These are phyloP conservation scores for Pseudomugil tenellus DNA, from an alignment of 2,797 vertebrate species.

Conservation along the genomic window DNA sequence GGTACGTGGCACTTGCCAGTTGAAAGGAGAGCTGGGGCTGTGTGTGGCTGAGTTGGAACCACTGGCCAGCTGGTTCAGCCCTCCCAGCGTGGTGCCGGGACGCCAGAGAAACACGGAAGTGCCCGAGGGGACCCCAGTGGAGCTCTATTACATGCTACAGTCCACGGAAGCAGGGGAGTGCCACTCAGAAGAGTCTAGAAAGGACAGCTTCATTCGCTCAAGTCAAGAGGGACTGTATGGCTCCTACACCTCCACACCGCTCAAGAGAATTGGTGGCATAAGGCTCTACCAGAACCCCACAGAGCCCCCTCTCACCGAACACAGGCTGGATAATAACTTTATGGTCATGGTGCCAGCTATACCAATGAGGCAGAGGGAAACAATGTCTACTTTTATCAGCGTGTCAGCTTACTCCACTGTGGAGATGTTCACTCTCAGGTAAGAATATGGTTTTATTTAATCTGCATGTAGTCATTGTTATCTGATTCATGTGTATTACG, in stretches of 20 bases:
- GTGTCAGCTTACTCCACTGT: conserved; percentile 86
- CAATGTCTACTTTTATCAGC: conserved; percentile 86
- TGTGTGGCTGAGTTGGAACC: conserved; percentile 87
- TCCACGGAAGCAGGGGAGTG: conserved; percentile 78
- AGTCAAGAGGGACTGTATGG: conserved; percentile 86
- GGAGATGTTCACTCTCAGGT: conserved; percentile 95
- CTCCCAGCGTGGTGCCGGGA: conserved; percentile 83
- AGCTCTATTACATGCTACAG: conserved; percentile 86
- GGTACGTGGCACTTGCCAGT: conserved; percentile 83
- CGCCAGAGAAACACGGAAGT: conserved; percentile 79
- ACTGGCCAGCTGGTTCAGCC: conserved; percentile 84
- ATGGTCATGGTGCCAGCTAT: conserved; percentile 88
- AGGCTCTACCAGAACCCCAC: conserved; percentile 83
- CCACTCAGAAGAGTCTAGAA: conserved; percentile 83
- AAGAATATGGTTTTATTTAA: conserved; percentile 45
- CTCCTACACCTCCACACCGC: conserved; percentile 80
- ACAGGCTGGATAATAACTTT: conserved; percentile 88
- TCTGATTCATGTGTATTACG: neutral
- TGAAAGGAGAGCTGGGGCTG: conserved; percentile 82
- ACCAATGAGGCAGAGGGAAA: conserved; percentile 90
- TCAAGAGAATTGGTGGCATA: conserved; percentile 88
- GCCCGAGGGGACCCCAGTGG: conserved; percentile 83
- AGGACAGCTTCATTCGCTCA: conserved; percentile 86
- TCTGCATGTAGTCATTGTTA: conserved; percentile 12
- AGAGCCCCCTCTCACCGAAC: conserved; percentile 83